These are phyloP conservation scores for Gobio occitaniae DNA, from an alignment of 2,797 vertebrate species.

Conservation along the genomic window DNA sequence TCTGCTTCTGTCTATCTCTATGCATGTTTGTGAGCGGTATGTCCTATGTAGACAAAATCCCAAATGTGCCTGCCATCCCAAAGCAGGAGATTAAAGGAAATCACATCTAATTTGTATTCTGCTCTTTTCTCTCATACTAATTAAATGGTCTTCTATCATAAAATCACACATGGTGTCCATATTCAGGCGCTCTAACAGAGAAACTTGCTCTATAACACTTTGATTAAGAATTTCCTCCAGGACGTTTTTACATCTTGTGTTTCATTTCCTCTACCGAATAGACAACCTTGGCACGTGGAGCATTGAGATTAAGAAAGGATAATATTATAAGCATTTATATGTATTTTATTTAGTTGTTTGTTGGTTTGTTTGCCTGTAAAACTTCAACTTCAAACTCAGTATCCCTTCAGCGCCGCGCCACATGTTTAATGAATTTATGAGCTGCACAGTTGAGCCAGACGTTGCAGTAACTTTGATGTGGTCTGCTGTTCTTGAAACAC, in stretches of 20 bases:
- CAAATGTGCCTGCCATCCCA: background rate
- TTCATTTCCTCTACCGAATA: background rate
- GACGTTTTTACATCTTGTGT: background rate
- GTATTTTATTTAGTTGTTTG: background rate
- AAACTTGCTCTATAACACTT: background rate
- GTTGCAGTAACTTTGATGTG: background rate
- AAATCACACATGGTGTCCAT: background rate
- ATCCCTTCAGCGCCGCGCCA: accelerated
- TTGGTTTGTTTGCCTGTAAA: background rate
- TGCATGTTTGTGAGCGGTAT: background rate
- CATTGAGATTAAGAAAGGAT: background rate
- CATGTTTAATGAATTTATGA: background rate
- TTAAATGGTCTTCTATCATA: background rate
- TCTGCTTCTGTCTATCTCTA: background rate
- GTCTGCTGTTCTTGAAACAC: background rate
- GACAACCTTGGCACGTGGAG: background rate
- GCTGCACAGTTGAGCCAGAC: background rate
- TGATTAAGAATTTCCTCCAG: background rate
- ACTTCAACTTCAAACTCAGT: too few species aligned
- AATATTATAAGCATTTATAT: background rate
- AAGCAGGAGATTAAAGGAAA: background rate
- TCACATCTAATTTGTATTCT: background rate
- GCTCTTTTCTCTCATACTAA: background rate
- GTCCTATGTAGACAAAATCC: background rate
- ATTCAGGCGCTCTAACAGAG: background rate